Base-by-base conservation (phyloP, 1,140 invertebrate species). In the Bombus turneri region DNA sequence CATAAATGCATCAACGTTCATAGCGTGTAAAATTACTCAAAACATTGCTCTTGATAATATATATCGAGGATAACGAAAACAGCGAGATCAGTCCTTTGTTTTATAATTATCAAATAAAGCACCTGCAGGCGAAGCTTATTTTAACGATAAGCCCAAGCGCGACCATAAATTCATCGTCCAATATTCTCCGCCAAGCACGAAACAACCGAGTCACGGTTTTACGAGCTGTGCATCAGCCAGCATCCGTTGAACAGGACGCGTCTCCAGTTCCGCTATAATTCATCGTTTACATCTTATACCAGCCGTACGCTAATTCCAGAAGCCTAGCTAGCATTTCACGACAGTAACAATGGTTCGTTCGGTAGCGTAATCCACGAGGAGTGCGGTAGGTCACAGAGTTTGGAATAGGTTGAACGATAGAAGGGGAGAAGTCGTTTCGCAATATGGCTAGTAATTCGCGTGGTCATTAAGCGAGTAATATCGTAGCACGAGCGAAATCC, bases 381-480 rank as follows among this genome's bases (percentile, higher is more conserved):
- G 22, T 22, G 31, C 28, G 9, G 15, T 18, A 64, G 22, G 28
- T 31, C 37, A 64, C 10, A 41, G 77, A 10, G 28, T 53, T 37
- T 47, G 34, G 64, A 22, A 47, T 28, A 31, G 18, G 47, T 53
- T 22, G 47, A 53, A 53, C 47, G 18, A 53, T 53, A 53, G 18
- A 53, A 53, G 18, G 34, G 31, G 75, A 84, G 37, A 59, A 84
- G 75, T 78, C 64, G 82, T 84, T 78, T n/a, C 66, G 53, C 43
- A 25, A 84, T 68, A 79, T 37, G 66, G n/a, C 43, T 15, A 6
- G 75, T 69, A 83, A 83, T 83, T 74, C 75, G 22, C 37, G n/a
- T 25, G 82, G 75, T 79, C 76, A 79, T 84, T 84, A 84, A 79
- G 47, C 64, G n/a, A 53, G 37, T 79, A 79, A 84, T 62, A 75